Conservation (phyloP, 2,888 invertebrate genomes). For the Cryptophagus acutangulus region DNA sequence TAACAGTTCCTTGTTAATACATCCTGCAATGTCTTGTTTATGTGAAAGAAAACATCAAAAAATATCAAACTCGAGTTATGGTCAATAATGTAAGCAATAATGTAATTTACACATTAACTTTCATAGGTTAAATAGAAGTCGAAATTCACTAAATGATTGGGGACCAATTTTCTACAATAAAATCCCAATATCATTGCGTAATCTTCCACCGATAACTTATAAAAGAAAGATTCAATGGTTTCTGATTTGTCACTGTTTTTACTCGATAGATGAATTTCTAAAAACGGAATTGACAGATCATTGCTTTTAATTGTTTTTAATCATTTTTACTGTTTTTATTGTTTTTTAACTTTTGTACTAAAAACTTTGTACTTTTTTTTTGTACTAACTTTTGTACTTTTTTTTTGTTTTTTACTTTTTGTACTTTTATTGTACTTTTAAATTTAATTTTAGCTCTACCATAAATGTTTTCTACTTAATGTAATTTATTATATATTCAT, state of each 20-base stretch:
- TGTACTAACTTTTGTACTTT: neutral
- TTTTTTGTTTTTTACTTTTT: neutral
- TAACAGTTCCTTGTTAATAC: neutral
- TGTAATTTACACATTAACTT: too few relatives aligned
- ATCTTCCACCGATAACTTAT: neutral
- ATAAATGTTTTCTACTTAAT: too few relatives aligned
- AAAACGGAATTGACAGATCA: too few relatives aligned
- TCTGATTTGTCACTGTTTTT: neutral
- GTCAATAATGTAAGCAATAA: too few relatives aligned
- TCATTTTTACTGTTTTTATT: neutral
- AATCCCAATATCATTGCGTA: neutral
- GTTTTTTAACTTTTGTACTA: neutral
- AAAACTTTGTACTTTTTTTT: neutral
- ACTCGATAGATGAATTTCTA: neutral
- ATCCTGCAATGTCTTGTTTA: constrained; percentile 1
- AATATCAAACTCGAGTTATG: too few relatives aligned
- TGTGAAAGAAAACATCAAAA: too few relatives aligned
- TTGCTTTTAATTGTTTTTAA: too few relatives aligned
- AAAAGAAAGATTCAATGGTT: neutral
- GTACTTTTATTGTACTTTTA: neutral
- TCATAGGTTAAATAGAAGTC: too few relatives aligned
- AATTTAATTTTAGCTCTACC: too few relatives aligned
- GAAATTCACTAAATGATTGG: neutral
- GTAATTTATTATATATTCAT: too few relatives aligned
- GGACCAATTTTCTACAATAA: neutral